Base-by-base conservation (phyloP, 2,113 vertebrate species). In the Ochotona curzoniae region DNA sequence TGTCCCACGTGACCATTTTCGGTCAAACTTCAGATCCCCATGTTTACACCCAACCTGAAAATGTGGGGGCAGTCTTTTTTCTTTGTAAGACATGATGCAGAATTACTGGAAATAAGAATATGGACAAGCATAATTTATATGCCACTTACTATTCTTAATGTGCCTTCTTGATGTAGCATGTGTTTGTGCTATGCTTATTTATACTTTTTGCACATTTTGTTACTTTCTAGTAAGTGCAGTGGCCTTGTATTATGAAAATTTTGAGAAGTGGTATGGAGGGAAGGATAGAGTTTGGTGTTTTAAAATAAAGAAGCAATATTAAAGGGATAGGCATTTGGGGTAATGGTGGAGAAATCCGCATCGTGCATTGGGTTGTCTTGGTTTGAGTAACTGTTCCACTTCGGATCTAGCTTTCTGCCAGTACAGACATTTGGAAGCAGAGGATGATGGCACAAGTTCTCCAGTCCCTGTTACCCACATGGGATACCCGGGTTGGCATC, bases 51-150 rank as follows among this genome's bases (percentile, higher is more conserved):
- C 69, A 38, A n/a, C 80, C 88, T 90, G n/a, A 86, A 90, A 83
- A 64, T 51, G 30, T 38, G 32, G 28, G 57, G 26, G 15, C 32
- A 88, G 8, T 44, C 54, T 57, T 18, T 38, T 92, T 80, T 75
- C 83, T 78, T 71, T 94, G 86, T 13, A 80, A 67, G 60, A 63
- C 51, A 1, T 49, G 71, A 94, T 67, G 93, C 73, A n/a, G 44
- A 87, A 89, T 85, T 95, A 82, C 82, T 96, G 79, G 94, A 96
- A 94, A 91, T 83, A 54, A 94, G 75, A 92, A 69, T 76, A 25
- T 18, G 5, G 51, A 81, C n/a, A 73, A 78, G 38, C 25, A 35
- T 69, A 81, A 61, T 47, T 30, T 49, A 28, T 44, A 63, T 60
- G 70, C 60, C 17, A 20, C 12, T 74, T 83, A 93, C 49, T 3